These are phyloP conservation scores for Ornithoptera priamus DNA, from an alignment of 2,888 invertebrate genomes.

Conservation along the genomic window DNA sequence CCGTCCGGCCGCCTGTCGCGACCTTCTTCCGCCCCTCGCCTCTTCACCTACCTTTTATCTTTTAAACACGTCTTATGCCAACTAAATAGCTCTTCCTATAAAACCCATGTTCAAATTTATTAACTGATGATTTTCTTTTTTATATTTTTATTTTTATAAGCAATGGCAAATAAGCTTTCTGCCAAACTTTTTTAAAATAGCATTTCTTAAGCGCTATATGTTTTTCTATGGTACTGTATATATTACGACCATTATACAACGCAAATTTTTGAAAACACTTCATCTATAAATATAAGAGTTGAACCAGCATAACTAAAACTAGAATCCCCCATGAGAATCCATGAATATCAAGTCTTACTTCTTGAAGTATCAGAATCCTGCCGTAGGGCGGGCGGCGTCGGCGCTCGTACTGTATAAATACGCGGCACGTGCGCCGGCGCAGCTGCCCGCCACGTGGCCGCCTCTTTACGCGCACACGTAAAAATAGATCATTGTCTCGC, in stretches of 20 bases:
- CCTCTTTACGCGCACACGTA: slow-evolving; percentile 65
- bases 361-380: slow-evolving; percentile 25
- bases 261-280: too few relatives aligned
- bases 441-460: slow-evolving; percentile 77
- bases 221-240: too few relatives aligned
- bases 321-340: slow-evolving; percentile 1
- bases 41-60: slow-evolving; percentile 33
- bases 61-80: neutral
- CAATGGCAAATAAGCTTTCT: neutral
- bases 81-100: neutral
- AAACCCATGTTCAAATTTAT: neutral
- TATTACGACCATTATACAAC: too few relatives aligned
- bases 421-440: slow-evolving; percentile 72
- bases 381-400: slow-evolving; percentile 51
- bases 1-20: slow-evolving; percentile 50
- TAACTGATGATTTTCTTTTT: neutral
- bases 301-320: neutral
- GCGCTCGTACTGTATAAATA: slow-evolving; percentile 69
- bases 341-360: slow-evolving; percentile 10
- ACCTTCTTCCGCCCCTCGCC: slow-evolving; percentile 34
- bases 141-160: neutral
- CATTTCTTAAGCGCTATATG: too few relatives aligned
- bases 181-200: too few relatives aligned
- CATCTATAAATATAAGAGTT: too few relatives aligned
- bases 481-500: slow-evolving; percentile 78